These are phyloP conservation scores for Amniataba percoides DNA, from an alignment of 2,797 vertebrate genomes.

Conservation along the genomic window DNA sequence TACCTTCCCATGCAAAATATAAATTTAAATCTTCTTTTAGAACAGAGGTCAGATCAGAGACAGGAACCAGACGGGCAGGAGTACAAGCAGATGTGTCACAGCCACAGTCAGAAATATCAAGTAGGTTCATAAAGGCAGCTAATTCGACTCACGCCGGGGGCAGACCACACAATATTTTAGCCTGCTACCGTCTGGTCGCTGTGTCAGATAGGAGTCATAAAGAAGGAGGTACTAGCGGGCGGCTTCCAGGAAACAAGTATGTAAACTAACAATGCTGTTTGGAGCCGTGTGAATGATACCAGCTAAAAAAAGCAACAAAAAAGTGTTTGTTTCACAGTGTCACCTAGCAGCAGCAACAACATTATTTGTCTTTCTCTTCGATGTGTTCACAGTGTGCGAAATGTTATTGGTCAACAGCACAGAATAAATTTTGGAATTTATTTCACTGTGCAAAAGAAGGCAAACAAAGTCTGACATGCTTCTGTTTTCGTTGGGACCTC, in stretches of 20 bases:
- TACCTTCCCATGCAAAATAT: conserved; percentile 11
- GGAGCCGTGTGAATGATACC: neutral
- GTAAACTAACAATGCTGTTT: neutral
- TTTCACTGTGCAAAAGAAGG: neutral
- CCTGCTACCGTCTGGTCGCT: neutral
- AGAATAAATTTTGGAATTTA: neutral
- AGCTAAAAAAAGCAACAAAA: neutral
- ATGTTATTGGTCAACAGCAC: neutral
- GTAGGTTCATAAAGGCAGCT: conserved; percentile 4
- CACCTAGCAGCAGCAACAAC: too few relatives aligned
- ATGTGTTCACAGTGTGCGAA: neutral
- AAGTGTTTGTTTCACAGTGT: neutral
- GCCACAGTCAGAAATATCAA: conserved; percentile 17
- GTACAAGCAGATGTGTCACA: conserved; percentile 20
- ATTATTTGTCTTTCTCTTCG: neutral
- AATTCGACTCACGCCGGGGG: neutral
- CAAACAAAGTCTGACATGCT: neutral
- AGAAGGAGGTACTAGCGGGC: neutral
- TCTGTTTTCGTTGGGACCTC: neutral
- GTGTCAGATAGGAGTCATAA: neutral
- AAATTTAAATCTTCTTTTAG: conserved; percentile 32
- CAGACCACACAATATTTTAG: neutral
- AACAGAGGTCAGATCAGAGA: conserved; percentile 40
- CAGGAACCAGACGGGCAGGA: conserved; percentile 22
- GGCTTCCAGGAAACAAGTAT: neutral